Conservation (phyloP, 2,113 vertebrate genomes). For the Heterotilapia buettikoferi region DNA sequence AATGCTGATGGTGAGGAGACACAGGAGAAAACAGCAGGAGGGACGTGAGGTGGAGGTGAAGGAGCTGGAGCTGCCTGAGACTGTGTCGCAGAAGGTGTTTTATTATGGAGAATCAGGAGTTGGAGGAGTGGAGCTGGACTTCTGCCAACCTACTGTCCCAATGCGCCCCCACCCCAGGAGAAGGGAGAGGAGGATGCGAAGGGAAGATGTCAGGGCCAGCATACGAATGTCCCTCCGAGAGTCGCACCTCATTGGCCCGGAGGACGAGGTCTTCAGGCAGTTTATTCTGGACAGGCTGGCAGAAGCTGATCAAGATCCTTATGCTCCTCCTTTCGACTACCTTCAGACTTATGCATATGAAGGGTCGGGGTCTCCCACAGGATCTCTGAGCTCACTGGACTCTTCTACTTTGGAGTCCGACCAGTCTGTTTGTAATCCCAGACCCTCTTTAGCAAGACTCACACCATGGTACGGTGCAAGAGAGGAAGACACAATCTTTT, state of each 20-base stretch:
- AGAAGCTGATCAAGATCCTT: conserved; percentile 82
- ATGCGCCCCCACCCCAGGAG: conserved; percentile 67
- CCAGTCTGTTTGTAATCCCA: conserved; percentile 52
- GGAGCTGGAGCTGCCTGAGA: conserved; percentile 76
- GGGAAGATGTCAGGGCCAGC: conserved; percentile 63
- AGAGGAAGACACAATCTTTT: conserved; percentile 67
- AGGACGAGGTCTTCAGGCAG: conserved; percentile 80
- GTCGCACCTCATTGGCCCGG: conserved; percentile 83
- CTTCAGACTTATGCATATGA: conserved; percentile 83
- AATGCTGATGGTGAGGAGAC: conserved; percentile 73
- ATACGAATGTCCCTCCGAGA: conserved; percentile 80
- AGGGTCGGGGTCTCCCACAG: conserved; percentile 79
- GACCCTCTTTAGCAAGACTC: conserved; percentile 68
- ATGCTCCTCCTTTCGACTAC: conserved; percentile 81
- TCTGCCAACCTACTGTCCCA: conserved; percentile 40
- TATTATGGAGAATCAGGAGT: conserved; percentile 74
- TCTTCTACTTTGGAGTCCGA: conserved; percentile 65
- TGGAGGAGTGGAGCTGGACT: conserved; percentile 53
- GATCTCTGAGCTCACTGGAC: conserved; percentile 87
- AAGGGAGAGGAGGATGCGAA: conserved; percentile 52
- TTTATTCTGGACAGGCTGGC: conserved; percentile 86
- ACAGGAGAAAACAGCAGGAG: conserved; percentile 63
- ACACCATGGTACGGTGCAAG: conserved; percentile 61
- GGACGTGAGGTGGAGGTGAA: conserved; percentile 70
- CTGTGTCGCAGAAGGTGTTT: conserved; percentile 81